Conservation (phyloP, 2,888 invertebrate species). For the Drosophila paramelanica region DNA sequence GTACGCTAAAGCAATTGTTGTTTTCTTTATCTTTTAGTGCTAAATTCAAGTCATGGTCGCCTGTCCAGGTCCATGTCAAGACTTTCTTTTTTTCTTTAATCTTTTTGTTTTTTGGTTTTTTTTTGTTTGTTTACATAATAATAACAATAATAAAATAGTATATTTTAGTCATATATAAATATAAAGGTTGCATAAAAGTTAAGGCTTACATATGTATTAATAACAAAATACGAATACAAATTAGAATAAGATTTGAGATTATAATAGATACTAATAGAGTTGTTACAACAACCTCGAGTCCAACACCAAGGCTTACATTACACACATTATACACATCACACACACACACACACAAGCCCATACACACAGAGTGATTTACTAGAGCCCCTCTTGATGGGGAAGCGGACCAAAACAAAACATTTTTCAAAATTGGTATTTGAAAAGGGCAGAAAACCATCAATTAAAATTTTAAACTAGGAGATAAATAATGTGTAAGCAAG, state of each 20-base stretch:
- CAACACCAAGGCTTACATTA: constrained; percentile 30
- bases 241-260: constrained; percentile 14
- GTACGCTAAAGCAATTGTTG: constrained; percentile 14
- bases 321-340: constrained; percentile 1
- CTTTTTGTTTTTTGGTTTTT: constrained; percentile 50
- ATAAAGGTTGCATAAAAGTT: constrained; percentile 57
- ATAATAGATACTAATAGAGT: constrained; percentile 26
- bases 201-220: constrained; percentile 57
- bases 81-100: constrained; percentile 49
- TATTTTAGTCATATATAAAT: constrained; percentile 83
- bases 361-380: neutral
- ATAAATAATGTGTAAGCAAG: constrained; percentile 6
- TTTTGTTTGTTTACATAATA: constrained; percentile 70
- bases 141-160: constrained; percentile 84
- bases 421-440: constrained; percentile 13
- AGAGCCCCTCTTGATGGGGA: neutral
- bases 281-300: constrained; percentile 35
- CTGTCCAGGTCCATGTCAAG: constrained; percentile 35
- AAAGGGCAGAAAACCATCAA: constrained; percentile 16
- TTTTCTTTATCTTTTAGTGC: constrained; percentile 12
- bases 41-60: constrained; percentile 27
- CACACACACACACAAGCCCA: neutral
- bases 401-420: constrained; percentile 32
- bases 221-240: constrained; percentile 38
- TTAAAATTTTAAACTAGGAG: constrained; percentile 10